A percentile compares a stretch with the other conserved stretches of the same genome.
Conservation (phyloP, 2,113 vertebrate genomes). For the Cryptotis parvus region DNA sequence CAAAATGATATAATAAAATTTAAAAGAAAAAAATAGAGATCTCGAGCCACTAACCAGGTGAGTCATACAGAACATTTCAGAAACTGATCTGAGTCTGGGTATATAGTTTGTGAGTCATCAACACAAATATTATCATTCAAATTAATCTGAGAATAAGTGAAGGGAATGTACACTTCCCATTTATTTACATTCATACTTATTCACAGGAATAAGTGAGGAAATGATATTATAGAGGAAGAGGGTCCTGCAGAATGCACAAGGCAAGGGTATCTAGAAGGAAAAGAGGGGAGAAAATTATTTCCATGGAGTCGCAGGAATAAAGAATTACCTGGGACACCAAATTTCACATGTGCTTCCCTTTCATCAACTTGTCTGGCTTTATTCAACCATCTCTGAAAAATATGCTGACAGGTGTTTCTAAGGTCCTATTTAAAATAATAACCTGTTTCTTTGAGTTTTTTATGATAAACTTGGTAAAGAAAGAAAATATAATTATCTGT, state of each 20-base stretch:
- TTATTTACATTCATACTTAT: no score
- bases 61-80: neutral
- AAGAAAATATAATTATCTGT: conserved; percentile 5
- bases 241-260: neutral
- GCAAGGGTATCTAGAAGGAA: neutral
- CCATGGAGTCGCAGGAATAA: neutral
- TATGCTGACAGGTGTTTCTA: neutral
- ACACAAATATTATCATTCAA: neutral
- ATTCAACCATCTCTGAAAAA: neutral
- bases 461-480: conserved; percentile 33
- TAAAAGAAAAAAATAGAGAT: no score
- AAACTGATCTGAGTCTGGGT: neutral
- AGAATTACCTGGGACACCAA: fast-evolving
- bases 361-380: neutral
- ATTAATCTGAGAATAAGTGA: neutral
- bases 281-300: neutral
- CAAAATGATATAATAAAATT: no score
- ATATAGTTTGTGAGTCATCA: neutral
- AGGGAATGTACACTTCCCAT: neutral
- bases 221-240: neutral
- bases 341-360: neutral
- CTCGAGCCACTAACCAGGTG: neutral
- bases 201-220: neutral
- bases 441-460: neutral
- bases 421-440: neutral